phyloP scores from a whole-genome alignment of 1,140 invertebrate species.

The Gonioctena quinquepunctata region DNA sequence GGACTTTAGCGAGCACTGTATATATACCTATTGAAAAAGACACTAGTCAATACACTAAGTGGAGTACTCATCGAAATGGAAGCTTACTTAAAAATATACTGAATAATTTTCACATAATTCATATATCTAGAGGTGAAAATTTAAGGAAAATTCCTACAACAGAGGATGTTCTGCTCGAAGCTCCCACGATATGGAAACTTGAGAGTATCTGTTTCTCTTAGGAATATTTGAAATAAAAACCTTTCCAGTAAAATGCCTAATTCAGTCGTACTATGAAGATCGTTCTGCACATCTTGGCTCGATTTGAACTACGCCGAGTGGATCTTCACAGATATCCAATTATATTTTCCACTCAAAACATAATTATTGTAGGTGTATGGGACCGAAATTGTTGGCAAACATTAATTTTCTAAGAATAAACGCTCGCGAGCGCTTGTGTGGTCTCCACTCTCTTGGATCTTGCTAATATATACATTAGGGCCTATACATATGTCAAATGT shows the following conservation, averaged over 20 bases:
- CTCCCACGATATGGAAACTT: too few species aligned
- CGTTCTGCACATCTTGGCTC: neutral
- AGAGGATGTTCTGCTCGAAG: too few species aligned
- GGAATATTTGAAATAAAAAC: neutral
- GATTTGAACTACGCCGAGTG: neutral
- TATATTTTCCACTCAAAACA: neutral
- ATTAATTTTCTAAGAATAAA: constrained; percentile 7
- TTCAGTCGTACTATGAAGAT: neutral
- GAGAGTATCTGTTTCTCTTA: neutral
- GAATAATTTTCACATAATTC: too few species aligned
- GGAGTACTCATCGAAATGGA: too few species aligned
- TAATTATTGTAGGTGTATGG: neutral
- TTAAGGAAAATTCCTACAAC: too few species aligned
- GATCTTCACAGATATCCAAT: neutral
- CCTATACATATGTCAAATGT: constrained; percentile 17
- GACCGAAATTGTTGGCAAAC: constrained; percentile 10
- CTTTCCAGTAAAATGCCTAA: neutral
- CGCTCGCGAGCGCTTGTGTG: constrained; percentile 9
- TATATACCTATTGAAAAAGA: too few species aligned
- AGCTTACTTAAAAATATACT: too few species aligned
- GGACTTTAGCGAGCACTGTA: too few species aligned
- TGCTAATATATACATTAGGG: constrained; percentile 20
- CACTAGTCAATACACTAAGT: too few species aligned
- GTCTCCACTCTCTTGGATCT: constrained; percentile 3
- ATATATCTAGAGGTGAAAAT: too few species aligned